Conservation (phyloP, 2,797 vertebrate genomes). For the Lindbergichthys nudifrons region DNA sequence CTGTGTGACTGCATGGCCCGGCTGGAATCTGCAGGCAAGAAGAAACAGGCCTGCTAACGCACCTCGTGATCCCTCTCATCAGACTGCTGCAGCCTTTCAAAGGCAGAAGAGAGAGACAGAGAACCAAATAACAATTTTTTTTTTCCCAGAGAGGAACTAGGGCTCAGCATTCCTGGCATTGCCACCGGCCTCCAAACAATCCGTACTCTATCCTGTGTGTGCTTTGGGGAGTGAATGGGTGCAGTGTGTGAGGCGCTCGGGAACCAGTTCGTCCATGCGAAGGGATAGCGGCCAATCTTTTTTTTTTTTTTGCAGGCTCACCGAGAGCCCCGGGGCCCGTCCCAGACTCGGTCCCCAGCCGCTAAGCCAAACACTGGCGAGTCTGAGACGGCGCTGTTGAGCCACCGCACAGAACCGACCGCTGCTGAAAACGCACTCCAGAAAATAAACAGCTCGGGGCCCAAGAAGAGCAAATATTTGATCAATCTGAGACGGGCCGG, state of each 20-base stretch:
- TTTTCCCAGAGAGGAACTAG: constrained; percentile 77
- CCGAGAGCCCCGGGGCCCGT: constrained; percentile 56
- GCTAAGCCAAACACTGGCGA: constrained; percentile 78
- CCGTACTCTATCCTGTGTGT: constrained; percentile 79
- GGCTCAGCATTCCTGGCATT: constrained; percentile 81
- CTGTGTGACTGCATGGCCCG: constrained; percentile 44
- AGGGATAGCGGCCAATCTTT: constrained; percentile 65
- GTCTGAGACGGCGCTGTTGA: constrained; percentile 78
- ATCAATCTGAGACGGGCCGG: constrained; percentile 67
- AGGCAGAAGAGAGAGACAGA: constrained; percentile 55
- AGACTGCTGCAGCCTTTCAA: constrained; percentile 61
- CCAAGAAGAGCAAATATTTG: constrained; percentile 82
- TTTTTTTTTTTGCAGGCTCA: constrained; percentile 24
- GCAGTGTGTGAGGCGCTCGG: constrained; percentile 74
- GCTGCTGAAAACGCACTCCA: constrained; percentile 76
- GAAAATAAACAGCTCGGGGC: constrained; percentile 76
- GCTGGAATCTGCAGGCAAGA: constrained; percentile 70
- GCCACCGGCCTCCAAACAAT: constrained; percentile 77
- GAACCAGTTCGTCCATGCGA: constrained; percentile 58
- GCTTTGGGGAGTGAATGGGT: constrained; percentile 71
- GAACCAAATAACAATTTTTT: constrained; percentile 68
- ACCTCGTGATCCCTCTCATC: constrained; percentile 70
- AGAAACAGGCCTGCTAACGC: constrained; percentile 71
- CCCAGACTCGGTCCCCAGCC: constrained; percentile 61
- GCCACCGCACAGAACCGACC: constrained; percentile 56